Percentiles rank a stretch among this genome's conserved stretches.
Conservation (phyloP, 2,888 invertebrate species). For the Tenodera sinensis region DNA sequence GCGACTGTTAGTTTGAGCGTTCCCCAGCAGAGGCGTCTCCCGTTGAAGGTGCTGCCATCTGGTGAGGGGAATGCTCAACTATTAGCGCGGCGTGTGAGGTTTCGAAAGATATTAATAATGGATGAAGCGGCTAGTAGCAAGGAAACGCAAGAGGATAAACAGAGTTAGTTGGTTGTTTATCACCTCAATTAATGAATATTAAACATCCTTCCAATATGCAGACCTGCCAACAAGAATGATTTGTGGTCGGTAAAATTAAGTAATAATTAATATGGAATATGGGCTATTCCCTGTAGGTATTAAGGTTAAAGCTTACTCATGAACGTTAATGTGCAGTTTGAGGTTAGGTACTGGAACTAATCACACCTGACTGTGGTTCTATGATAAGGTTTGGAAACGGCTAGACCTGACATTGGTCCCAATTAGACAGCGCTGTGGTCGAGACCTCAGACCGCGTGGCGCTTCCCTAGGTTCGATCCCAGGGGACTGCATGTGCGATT, state of each 20-base stretch:
- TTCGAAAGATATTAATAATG: neutral
- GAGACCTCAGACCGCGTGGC: no score
- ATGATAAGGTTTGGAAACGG: no score
- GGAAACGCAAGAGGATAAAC: neutral
- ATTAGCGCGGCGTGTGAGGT: neutral
- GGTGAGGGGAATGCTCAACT: neutral
- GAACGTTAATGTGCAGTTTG: no score
- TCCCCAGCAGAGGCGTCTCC: neutral
- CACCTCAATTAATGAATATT: neutral
- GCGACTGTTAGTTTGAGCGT: neutral
- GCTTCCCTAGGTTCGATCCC: no score
- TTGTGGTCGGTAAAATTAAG: neutral
- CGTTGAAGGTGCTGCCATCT: conserved; percentile 2
- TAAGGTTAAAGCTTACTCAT: no score
- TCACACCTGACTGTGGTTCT: no score
- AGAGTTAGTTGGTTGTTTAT: neutral
- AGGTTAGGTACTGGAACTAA: no score
- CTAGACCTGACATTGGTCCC: no score
- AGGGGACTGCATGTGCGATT: no score
- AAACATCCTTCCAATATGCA: neutral
- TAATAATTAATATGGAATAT: neutral
- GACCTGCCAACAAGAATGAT: neutral
- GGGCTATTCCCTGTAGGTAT: no score
- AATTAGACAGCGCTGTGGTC: no score
- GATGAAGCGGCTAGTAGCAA: neutral